Evolutionary conservation across 2,113 vertebrate species (phyloP).

Genomic region (Xenopus tropicalis): UCB_Xtro_10.0 CM004446.2:151558001-151558500

Average conservation of each 20-base stretch:
- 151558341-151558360: slow-evolving; percentile 60
- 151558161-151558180: slow-evolving; percentile 74
- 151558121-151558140: slow-evolving; percentile 46
- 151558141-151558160: slow-evolving; percentile 62
- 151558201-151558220: slow-evolving; percentile 67
- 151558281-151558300: slow-evolving; percentile 80
- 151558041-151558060: slow-evolving; percentile 68
- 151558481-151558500: slow-evolving; percentile 64
- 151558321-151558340: slow-evolving; percentile 68
- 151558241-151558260: slow-evolving; percentile 60
- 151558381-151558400: slow-evolving; percentile 13
- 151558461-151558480: slow-evolving; percentile 64
- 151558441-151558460: slow-evolving; percentile 59
- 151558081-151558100: slow-evolving; percentile 59
- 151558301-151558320: slow-evolving; percentile 74
- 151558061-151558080: slow-evolving; percentile 50
- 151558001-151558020: slow-evolving; percentile 64
- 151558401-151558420: slow-evolving; percentile 56
- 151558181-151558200: slow-evolving; percentile 81
- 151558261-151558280: slow-evolving; percentile 61
- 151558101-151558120: slow-evolving; percentile 70
- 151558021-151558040: slow-evolving; percentile 75
- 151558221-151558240: slow-evolving; percentile 61
- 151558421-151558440: slow-evolving; percentile 76
- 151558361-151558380: too few relatives aligned